phyloP scores from a whole-genome alignment of 2,888 invertebrate species.

The Cotesia congregata region DNA sequence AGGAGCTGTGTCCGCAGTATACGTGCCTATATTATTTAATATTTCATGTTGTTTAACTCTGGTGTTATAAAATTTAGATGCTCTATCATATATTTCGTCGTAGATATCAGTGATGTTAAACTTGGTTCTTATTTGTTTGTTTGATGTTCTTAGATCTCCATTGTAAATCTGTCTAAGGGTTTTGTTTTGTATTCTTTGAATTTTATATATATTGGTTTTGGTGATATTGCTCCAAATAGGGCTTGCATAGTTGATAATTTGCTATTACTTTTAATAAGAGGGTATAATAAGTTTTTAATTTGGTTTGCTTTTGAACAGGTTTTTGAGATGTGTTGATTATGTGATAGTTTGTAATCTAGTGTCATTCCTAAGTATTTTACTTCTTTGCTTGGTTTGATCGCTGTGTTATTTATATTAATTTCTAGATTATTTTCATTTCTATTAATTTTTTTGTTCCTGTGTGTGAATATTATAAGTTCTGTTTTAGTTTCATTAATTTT shows the following conservation, averaged over 20 bases:
- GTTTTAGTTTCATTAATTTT: neutral
- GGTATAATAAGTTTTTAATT: neutral
- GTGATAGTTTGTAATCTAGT: neutral
- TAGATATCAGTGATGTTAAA: neutral
- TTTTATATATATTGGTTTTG: neutral
- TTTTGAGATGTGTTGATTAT: neutral
- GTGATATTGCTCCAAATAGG: conserved; percentile 19
- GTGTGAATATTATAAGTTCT: neutral
- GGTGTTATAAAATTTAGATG: neutral
- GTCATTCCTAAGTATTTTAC: neutral
- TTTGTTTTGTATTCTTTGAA: conserved; percentile 21
- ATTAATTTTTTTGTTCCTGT: neutral
- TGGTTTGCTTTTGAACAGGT: neutral
- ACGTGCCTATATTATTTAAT: neutral
- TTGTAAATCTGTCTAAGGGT: neutral
- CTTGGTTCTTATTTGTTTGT: neutral
- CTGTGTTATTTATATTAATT: conserved; percentile 4
- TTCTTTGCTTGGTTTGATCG: neutral
- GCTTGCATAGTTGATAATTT: conserved; percentile 4
- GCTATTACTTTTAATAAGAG: neutral
- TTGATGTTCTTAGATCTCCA: neutral
- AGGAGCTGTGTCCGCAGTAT: too few species aligned
- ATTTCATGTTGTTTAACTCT: neutral
- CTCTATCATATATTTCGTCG: neutral
- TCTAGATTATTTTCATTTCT: neutral